Base-by-base conservation (phyloP, 2,797 vertebrate genomes). In the Vireo griseus region DNA sequence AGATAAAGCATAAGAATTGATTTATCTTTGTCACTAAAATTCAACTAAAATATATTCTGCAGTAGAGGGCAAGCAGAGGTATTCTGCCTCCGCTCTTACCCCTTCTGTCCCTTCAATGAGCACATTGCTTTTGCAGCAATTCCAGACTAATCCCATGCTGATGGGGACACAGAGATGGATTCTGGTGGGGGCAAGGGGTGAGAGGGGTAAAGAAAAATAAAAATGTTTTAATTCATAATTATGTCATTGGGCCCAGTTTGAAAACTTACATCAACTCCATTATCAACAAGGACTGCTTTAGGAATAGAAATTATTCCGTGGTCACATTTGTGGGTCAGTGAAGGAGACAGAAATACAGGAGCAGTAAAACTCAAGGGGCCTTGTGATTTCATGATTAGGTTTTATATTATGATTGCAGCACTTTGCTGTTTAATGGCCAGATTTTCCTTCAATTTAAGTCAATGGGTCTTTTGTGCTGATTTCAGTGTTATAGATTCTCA, bases 141-240 rank as follows among this genome's bases (percentile, higher is more conserved):
- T 57, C 48, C 58, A 92, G 50, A 45, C 15, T 31, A 57, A 20
- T 35, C 25, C 11, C 1, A 0, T 15, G 14, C 25, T 44, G 19
- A 4, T 31, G 26, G 19, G 13, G 16, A 28, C 25, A 47, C 11
- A 48, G 20, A 58, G 28, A 55, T 20, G 37, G 22, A 47, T 5
- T 50, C 25, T 0, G 0, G 2, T 12, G 11, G 5, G 25, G 1
- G 8, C 0, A 1, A 68, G 10, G 8, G 6, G 16, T n/a, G 21
- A 29, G 8, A 37, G 25, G 4, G 6, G 2, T 16, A 52, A 71
- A 21, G 47, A 87, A 79, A 20, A 58, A 45, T 20, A 66, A 78
- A 89, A 85, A 66, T 20, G 16, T 13, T 76, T 33, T 73, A 25
- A 68, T 79, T 86, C 63, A 13, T 59, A 86, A 57, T 77, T 71